Evolutionary conservation across 2,113 vertebrate genomes (phyloP), one percentile per base, ranked within the genome.

Genomic region (Macrotis lagotis): DNA sequence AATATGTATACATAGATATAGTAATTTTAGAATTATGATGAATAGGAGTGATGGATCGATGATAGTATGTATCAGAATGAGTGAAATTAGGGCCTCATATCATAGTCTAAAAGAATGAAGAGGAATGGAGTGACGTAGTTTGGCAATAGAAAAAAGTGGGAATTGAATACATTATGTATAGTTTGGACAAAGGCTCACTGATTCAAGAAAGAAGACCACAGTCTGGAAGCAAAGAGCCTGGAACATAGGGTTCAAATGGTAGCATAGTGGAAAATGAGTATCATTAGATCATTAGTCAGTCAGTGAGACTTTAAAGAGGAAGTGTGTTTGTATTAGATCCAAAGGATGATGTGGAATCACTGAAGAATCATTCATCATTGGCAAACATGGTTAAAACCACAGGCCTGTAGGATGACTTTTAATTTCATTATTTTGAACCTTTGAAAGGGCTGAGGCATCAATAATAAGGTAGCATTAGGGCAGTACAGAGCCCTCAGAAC

Each of bases 1-100:
- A 55, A 91, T 25, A 51, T 91, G 90, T 92, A 50, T n/a, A 89
- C 92, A 93, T 50, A 91, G 50, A 52, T 49, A 90, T 51, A 19
- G 83, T 47, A 51, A 53, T 44, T 47, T 89, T 47, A 7, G 66
- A 51, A 89, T 51, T 93, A 90, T 48, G 11, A 44, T 53, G 91
- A 92, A 92, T n/a, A 44, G 37, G 51, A 89, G 12, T 31, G 89
- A 90, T n/a, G 89, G 59, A 26, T 90, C 31, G 47, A 92, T 93
- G 93, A 55, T 90, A 9, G 50, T 48, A 51, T 83, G 90, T 24
- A 49, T 95, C 48, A 91, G 7, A 94, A 48, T 11, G 51, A 8
- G 25, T 53, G 3, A 50, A 88, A 66, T 94, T 55, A 51, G 59
- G 47, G 3, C 7, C 51, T 37, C 31, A 88, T 91, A 92, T 0